phyloP scores from a whole-genome alignment of 2,797 vertebrate species.

The Gallinago nigripennis region DNA sequence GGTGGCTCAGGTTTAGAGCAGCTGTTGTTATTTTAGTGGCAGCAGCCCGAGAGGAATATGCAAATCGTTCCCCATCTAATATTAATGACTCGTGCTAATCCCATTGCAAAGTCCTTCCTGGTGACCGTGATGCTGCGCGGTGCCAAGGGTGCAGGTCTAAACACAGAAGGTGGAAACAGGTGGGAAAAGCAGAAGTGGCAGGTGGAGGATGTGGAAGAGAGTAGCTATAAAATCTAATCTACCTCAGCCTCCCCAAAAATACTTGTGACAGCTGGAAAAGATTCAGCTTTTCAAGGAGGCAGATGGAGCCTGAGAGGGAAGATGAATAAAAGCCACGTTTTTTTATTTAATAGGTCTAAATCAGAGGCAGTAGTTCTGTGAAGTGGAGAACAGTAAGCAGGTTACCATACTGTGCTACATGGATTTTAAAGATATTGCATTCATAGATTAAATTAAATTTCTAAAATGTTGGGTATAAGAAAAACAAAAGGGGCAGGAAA shows the following conservation, averaged over 20 bases:
- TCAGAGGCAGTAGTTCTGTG: neutral
- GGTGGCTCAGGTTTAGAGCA: neutral
- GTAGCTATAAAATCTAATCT: neutral
- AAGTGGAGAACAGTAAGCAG: neutral
- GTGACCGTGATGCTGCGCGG: accelerated
- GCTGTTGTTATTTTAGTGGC: neutral
- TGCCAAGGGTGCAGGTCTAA: neutral
- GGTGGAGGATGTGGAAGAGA: neutral
- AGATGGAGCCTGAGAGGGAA: neutral
- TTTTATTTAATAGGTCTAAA: neutral
- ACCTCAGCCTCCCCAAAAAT: neutral
- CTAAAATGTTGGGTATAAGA: neutral
- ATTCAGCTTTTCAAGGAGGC: neutral
- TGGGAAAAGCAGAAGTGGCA: neutral
- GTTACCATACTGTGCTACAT: accelerated
- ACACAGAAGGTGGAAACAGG: neutral
- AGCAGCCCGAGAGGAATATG: neutral
- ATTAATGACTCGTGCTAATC: neutral
- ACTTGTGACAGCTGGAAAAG: neutral
- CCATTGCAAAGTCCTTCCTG: neutral
- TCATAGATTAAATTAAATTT: neutral
- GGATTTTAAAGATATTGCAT: neutral
- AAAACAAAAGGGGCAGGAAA: neutral
- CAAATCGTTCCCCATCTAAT: neutral
- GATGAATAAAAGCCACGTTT: neutral